Conservation (phyloP, 2,888 invertebrate genomes). For the Entomobrya proxima region DNA sequence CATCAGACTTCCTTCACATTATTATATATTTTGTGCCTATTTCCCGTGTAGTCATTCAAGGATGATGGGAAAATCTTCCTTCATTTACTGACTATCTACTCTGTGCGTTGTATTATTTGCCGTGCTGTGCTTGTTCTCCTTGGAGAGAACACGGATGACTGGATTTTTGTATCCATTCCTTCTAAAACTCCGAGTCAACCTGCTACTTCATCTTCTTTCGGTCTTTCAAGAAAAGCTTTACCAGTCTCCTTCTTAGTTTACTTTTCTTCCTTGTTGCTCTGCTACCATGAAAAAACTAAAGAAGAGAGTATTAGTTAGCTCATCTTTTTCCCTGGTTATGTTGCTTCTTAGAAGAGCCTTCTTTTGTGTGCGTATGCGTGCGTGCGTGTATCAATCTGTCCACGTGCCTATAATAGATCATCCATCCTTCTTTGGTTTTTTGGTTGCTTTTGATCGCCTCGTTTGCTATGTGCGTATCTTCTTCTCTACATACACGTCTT, state of each 20-base stretch:
- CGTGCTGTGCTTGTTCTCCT: not conserved
- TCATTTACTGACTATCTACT: not conserved
- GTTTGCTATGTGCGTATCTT: constrained; percentile 33
- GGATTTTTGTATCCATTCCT: constrained; percentile 22
- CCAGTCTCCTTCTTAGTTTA: not conserved
- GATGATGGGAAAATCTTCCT: not conserved
- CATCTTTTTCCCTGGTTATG: not conserved
- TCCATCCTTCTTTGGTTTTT: constrained; percentile 57
- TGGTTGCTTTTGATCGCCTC: constrained; percentile 52
- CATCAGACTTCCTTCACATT: no score
- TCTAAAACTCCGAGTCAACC: not conserved
- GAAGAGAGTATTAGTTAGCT: not conserved
- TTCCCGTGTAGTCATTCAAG: no score
- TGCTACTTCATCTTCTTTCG: not conserved
- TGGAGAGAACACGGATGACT: constrained; percentile 41
- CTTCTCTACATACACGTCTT: constrained; percentile 15
- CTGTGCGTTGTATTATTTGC: not conserved
- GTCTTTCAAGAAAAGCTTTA: not conserved
- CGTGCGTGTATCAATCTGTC: constrained; percentile 52
- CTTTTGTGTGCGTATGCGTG: not conserved
- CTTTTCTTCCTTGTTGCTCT: not conserved
- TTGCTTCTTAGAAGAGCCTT: not conserved
- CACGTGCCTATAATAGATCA: constrained; percentile 62
- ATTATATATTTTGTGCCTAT: no score
- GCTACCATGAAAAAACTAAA: not conserved